Conservation (phyloP, 2,797 vertebrate species). For the Microctenopoma lineatum region DNA sequence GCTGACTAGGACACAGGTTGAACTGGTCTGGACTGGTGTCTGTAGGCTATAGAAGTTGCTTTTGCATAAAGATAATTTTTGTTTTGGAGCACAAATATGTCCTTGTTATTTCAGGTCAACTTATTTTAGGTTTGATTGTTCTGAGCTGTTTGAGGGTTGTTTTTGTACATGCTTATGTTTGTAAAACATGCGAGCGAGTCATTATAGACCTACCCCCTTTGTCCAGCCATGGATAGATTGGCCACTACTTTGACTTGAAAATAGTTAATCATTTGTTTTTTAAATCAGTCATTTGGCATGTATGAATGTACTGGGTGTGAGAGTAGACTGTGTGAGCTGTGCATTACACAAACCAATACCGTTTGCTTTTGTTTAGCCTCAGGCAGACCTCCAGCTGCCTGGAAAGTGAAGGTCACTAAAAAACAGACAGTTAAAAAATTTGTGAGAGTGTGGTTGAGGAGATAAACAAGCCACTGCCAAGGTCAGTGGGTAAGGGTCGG, state of each 20-base stretch:
- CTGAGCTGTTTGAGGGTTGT: background rate
- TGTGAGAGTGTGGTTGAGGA: constrained; percentile 20
- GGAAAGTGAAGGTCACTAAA: constrained; percentile 27
- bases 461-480: constrained; percentile 1
- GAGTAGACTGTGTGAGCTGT: background rate
- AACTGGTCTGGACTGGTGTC: constrained; percentile 34
- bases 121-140: background rate
- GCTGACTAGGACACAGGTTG: constrained; percentile 23
- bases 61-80: background rate
- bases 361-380: background rate
- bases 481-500: constrained; percentile 14
- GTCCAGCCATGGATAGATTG: background rate
- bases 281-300: background rate
- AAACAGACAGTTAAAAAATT: constrained; percentile 16
- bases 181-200: background rate
- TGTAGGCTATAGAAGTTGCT: background rate
- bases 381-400: constrained; percentile 7
- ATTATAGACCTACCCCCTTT: background rate
- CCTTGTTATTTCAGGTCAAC: background rate
- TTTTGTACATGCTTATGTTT: background rate
- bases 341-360: constrained; percentile 5
- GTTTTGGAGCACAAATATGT: background rate
- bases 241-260: background rate
- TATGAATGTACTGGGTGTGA: constrained; percentile 7
- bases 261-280: background rate